Conservation (phyloP, 2,888 invertebrate species). For the Lottia gigantea region DNA sequence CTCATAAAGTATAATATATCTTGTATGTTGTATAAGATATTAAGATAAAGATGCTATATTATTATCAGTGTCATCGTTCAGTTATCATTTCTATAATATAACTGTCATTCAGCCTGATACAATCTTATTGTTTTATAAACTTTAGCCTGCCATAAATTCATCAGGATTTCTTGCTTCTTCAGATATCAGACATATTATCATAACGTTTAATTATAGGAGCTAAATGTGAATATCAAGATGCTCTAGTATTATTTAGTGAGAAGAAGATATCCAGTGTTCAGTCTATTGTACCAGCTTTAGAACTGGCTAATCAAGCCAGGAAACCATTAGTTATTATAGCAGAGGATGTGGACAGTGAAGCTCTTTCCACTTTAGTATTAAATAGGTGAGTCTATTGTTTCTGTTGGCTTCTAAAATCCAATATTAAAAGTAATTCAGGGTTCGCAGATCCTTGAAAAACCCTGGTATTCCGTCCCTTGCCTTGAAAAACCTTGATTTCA, state of each 20-base stretch:
- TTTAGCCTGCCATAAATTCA: no score
- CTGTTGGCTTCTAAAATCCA: no score
- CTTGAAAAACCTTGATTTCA: no score
- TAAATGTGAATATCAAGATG: slow-evolving; percentile 98
- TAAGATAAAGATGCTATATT: not conserved
- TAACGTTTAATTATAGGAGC: slow-evolving; percentile 74
- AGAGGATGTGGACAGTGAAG: slow-evolving; percentile 96
- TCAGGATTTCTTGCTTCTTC: no score
- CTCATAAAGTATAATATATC: not conserved
- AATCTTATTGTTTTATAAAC: not conserved
- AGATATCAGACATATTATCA: no score
- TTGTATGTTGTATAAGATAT: not conserved
- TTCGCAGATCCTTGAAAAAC: no score
- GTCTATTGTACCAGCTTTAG: slow-evolving; percentile 95
- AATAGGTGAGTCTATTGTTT: slow-evolving; percentile 74
- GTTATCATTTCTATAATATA: not conserved
- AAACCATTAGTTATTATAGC: slow-evolving; percentile 95
- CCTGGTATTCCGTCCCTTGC: no score
- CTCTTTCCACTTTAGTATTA: slow-evolving; percentile 90
- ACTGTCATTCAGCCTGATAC: slow-evolving; percentile 12
- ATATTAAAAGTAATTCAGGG: no score
- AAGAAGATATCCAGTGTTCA: slow-evolving; percentile 98
- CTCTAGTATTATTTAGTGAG: slow-evolving; percentile 91
- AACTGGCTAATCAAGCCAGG: slow-evolving; percentile 91
- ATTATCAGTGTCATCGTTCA: not conserved